phyloP scores from a whole-genome alignment of 2,113 vertebrate species.

The Dasypus novemcinctus region DNA sequence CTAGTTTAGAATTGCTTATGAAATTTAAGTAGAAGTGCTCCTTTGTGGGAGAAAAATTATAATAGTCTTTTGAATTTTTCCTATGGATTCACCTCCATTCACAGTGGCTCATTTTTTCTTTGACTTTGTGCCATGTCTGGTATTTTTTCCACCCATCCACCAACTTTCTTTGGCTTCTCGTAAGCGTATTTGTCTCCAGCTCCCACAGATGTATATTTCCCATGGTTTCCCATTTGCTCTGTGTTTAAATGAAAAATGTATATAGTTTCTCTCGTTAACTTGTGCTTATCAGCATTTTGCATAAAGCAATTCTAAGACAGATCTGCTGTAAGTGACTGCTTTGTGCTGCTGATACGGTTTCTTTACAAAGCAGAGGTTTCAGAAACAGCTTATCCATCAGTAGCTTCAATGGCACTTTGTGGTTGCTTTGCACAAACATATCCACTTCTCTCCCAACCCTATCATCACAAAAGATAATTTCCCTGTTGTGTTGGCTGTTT shows the following conservation, averaged over 20 bases:
- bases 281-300: slow-evolving; percentile 57
- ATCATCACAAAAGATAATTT: slow-evolving; percentile 36
- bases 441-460: slow-evolving; percentile 10
- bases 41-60: background rate
- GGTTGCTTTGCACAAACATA: slow-evolving; percentile 43
- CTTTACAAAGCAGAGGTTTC: slow-evolving; percentile 64
- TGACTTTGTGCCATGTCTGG: background rate
- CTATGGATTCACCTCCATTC: background rate
- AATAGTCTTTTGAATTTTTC: background rate
- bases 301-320: slow-evolving; percentile 16
- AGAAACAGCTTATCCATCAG: slow-evolving; percentile 60
- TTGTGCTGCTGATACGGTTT: slow-evolving; percentile 1
- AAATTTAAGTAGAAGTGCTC: background rate
- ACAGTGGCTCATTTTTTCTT: background rate
- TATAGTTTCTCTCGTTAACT: slow-evolving; percentile 35
- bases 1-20: background rate
- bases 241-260: slow-evolving; percentile 67
- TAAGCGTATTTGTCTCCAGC: background rate
- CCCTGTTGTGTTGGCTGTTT: slow-evolving; percentile 14
- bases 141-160: background rate
- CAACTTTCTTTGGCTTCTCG: slow-evolving; percentile 8
- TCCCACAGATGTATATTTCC: background rate
- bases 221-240: slow-evolving; percentile 52
- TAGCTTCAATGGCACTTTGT: slow-evolving; percentile 32
- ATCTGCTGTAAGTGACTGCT: slow-evolving; percentile 4